Evolutionary conservation across 2,113 vertebrate genomes (phyloP).

Genomic region (Pygathrix nemaeus): DNA sequence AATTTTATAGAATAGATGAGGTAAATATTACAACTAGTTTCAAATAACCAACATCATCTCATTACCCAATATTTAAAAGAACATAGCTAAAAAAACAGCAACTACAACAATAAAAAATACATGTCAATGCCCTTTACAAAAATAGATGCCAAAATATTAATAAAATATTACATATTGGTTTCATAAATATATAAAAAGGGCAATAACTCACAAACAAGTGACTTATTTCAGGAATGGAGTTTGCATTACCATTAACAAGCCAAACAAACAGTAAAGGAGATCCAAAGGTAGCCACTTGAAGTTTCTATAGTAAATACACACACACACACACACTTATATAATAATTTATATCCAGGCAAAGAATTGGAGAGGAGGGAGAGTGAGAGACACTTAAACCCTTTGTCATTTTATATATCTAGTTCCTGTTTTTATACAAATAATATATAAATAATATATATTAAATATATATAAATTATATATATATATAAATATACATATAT

Average conservation of each 20-base stretch:
- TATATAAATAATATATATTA: too few species aligned
- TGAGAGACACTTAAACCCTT: too few species aligned
- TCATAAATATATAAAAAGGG: neutral
- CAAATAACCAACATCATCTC: neutral
- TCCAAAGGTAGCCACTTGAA: neutral
- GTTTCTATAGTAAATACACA: neutral
- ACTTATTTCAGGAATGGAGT: neutral
- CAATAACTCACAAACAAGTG: neutral
- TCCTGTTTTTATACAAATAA: too few species aligned
- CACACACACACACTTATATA: neutral
- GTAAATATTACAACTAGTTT: neutral
- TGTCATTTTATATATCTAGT: too few species aligned
- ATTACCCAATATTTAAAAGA: neutral
- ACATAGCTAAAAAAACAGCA: neutral
- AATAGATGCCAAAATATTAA: neutral
- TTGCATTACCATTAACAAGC: neutral
- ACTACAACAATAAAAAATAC: neutral
- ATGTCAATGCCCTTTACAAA: neutral
- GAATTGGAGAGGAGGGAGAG: too few species aligned
- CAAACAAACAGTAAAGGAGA: neutral
- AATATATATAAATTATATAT: too few species aligned
- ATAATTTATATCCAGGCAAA: too few species aligned
- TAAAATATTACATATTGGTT: neutral
- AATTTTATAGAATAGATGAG: neutral
- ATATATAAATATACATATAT: too few species aligned